Evolutionary conservation across 2,113 vertebrate genomes (phyloP).

Genomic region (Pipa parva): DNA sequence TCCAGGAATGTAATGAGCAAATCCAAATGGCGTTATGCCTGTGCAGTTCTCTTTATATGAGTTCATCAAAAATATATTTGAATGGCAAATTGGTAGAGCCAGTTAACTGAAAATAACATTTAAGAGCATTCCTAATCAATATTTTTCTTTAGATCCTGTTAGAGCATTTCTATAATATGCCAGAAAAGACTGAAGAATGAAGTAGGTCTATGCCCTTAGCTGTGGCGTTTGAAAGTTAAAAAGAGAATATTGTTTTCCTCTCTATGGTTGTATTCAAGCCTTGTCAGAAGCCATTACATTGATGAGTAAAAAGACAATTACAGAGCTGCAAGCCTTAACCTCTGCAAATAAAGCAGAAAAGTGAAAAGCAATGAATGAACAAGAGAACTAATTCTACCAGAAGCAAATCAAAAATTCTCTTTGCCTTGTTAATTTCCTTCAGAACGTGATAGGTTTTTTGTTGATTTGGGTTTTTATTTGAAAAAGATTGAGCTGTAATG

Average conservation of each 20-base stretch:
- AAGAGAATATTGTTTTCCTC: neutral
- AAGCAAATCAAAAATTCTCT: neutral
- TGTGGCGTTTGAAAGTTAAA: neutral
- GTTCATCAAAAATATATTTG: too few species aligned
- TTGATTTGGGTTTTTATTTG: too few species aligned
- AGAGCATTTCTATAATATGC: neutral
- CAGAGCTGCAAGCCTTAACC: neutral
- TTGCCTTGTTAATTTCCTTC: neutral
- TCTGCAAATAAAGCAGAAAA: neutral
- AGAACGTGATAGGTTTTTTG: too few species aligned
- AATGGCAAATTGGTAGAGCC: too few species aligned
- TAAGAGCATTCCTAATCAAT: too few species aligned
- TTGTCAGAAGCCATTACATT: neutral
- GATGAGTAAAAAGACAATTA: neutral
- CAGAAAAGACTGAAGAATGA: neutral
- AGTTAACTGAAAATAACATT: too few species aligned
- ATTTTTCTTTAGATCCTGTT: neutral
- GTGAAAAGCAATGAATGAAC: neutral
- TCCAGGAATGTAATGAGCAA: too few species aligned
- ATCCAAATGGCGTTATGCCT: too few species aligned
- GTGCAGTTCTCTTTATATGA: too few species aligned
- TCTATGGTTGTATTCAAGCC: neutral
- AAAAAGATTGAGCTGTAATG: too few species aligned
- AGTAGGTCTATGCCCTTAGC: neutral
- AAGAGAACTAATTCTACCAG: neutral